Evolutionary conservation across 2,113 vertebrate species (phyloP).

Genomic region (rabbit (Oryctolagus cuniculus)): DNA sequence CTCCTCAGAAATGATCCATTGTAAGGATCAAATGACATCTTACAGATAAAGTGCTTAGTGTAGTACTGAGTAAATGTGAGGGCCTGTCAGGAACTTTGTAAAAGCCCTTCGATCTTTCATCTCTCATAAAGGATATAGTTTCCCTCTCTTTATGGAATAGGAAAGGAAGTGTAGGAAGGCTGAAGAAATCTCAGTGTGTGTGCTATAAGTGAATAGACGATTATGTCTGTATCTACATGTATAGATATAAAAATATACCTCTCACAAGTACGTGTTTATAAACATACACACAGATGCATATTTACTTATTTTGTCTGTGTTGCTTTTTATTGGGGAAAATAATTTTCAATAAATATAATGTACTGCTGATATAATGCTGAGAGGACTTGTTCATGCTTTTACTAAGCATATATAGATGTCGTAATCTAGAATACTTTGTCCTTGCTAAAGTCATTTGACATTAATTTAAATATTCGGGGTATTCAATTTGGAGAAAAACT

Average conservation of each 20-base stretch:
- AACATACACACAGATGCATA: background rate
- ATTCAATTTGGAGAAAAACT: background rate
- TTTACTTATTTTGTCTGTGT: background rate
- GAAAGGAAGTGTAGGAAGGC: background rate
- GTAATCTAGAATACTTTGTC: slow-evolving; percentile 2
- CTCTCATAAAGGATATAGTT: background rate
- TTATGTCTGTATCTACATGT: background rate
- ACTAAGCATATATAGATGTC: background rate
- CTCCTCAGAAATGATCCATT: background rate
- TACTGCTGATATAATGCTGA: background rate
- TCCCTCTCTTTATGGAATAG: background rate
- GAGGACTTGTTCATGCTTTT: background rate
- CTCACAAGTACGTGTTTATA: background rate
- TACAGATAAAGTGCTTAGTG: background rate
- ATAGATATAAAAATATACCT: background rate
- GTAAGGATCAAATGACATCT: background rate
- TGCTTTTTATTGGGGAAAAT: slow-evolving; percentile 35
- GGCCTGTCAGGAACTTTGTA: background rate
- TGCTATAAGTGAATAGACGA: background rate
- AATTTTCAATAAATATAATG: background rate
- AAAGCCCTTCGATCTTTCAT: background rate
- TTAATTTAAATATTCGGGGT: slow-evolving; percentile 15
- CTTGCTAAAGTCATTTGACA: slow-evolving; percentile 48
- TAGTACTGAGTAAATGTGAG: background rate
- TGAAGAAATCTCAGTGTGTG: background rate